Evolutionary conservation across 2,888 invertebrate genomes (phyloP), one percentile per base, ranked within the genome.

Genomic region (Caenorhabditis drosophilae): DNA sequence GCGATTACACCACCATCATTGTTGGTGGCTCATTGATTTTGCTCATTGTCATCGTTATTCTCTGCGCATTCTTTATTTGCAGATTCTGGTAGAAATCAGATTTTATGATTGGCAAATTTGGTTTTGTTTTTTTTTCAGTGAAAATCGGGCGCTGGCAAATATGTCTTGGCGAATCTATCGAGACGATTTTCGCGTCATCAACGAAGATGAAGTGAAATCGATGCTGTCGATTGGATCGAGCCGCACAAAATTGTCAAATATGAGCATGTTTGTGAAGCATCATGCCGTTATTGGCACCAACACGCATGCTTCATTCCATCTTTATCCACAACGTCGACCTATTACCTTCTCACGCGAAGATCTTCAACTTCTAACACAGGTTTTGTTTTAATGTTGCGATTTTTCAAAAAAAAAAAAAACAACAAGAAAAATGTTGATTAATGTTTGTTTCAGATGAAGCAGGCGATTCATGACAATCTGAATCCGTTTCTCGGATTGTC

Each of bases 401-500:
- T 31, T n/a, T n/a, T n/a, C n/a, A n/a, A n/a, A n/a, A n/a, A n/a
- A n/a, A n/a, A n/a, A n/a, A n/a, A n/a, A n/a, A n/a, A n/a, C n/a
- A n/a, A n/a, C n/a, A n/a, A n/a, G n/a, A n/a, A n/a, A 31, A 12
- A 12, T 31, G 6, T 31, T 9, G 31, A 6, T 31, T 12, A 31
- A 31, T 6, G 12, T 31, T 31, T 31, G 12, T 31, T 9, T 6
- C n/a, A n/a, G n/a, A 47, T 47, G 47, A 47, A 47, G 23, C 47
- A 47, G 20, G 47, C 96, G 79, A 89, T 93, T 31, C 96, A 97
- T 86, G 93, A 94, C 85, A 96, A 97, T 86, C 89, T 97, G 73
- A 96, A 96, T 87, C 92, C 93, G 54, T 97, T 97, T 87, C 92
- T 96, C 84, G 97, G 97, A 64, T 76, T 81, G 73, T 73, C 78